Base-by-base conservation (phyloP, 2,888 invertebrate species). In the Alsophila aescularia region DNA sequence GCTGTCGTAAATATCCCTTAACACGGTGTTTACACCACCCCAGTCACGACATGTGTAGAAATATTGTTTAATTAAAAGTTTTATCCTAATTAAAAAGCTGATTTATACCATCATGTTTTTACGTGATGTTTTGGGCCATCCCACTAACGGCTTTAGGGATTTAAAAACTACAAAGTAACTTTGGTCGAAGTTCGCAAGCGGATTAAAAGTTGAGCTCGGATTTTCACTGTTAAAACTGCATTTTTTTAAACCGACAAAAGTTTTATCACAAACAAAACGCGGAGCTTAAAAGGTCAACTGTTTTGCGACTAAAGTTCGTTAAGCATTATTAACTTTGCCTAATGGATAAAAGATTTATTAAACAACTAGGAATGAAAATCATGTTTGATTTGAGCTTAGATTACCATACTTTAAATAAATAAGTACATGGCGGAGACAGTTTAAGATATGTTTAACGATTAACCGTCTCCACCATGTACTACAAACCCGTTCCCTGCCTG, bases 191-290 rank as follows among this genome's bases (percentile, higher is more conserved):
- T 82, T 79, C 74, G 69, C 60, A 70, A 77, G 77, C 75, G 82
- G 84, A 83, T 86, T 85, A 81, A 82, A 81, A 81, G 79, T 80
- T 78, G 60, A 69, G 66, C 69, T 57, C 47, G 70, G 70, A 70
- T 72, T 79, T 78, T 71, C 72, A 72, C 72, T 73, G 78, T 79
- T 81, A 74, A 76, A 84, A 79, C 74, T 81, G 77, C 72, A 79
- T 81, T 86, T 83, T 79, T 74, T 75, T 68, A 60, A 60, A 45
- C 61, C 44, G 60, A 53, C 35, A 67, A 72, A 73, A 69, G 73
- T 76, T 73, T 70, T 66, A 62, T 64, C 54, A 57, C 48, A 53
- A 58, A 55, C 55, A 55, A 58, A 58, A 58, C 40, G 35, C 44
- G 54, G 32, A 37, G 41, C 39, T 56, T 47, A 44, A 58, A 50